Conservation (phyloP, 2,113 vertebrate species). For the Paralichthys olivaceus region DNA sequence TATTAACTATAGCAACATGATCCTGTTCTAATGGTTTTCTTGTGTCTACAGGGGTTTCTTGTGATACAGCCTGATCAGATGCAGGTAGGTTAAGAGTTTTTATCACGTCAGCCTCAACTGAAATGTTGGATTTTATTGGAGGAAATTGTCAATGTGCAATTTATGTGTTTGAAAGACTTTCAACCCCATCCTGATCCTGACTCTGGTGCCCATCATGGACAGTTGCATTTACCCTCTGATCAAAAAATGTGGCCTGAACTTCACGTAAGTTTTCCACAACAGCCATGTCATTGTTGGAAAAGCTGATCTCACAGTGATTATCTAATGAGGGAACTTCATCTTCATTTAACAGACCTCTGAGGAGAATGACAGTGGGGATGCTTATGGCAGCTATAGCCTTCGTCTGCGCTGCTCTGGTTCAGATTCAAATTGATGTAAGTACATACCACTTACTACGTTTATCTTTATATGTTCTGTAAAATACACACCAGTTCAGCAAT, state of each 20-base stretch:
- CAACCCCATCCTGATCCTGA: constrained; percentile 92
- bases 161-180: constrained; percentile 83
- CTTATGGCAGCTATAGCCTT: constrained; percentile 91
- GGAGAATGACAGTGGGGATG: constrained; percentile 95
- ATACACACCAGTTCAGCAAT: neutral
- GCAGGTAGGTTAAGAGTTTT: constrained; percentile 84
- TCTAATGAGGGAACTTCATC: neutral
- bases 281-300: no score
- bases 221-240: constrained; percentile 89
- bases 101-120: neutral
- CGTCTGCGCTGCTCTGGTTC: constrained; percentile 88
- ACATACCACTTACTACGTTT: neutral
- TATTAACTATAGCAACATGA: neutral
- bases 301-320: neutral
- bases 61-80: constrained; percentile 95
- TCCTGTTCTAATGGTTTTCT: constrained; percentile 14
- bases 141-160: neutral
- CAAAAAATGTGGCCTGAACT: constrained; percentile 90
- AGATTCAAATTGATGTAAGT: constrained; percentile 95
- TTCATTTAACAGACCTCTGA: constrained; percentile 86
- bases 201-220: constrained; percentile 91
- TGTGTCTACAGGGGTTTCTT: constrained; percentile 82
- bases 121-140: neutral
- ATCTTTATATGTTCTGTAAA: neutral
- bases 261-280: constrained; percentile 86